Evolutionary conservation across 2,797 vertebrate species (phyloP).

Genomic region (Paramormyrops hopkinsi): DNA sequence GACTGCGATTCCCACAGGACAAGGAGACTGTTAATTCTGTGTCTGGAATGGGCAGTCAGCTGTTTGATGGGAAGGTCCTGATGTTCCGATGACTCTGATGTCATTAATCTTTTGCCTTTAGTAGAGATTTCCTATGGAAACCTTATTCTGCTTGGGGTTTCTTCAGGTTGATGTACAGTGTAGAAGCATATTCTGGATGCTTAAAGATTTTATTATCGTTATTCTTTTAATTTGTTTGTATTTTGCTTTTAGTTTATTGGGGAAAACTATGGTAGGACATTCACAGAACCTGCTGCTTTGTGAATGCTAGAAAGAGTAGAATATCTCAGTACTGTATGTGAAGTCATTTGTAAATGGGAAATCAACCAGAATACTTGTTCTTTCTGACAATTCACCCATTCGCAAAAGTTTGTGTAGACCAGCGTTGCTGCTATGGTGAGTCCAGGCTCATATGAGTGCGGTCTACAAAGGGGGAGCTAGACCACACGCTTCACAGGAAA

Average conservation of each 20-base stretch:
- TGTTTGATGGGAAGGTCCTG: slow-evolving; percentile 59
- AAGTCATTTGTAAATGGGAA: slow-evolving; percentile 66
- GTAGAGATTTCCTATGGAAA: slow-evolving; percentile 82
- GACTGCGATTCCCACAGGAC: slow-evolving; percentile 83
- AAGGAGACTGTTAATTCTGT: slow-evolving; percentile 64
- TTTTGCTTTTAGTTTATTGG: slow-evolving; percentile 48
- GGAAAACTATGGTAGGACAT: slow-evolving; percentile 51
- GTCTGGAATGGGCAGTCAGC: slow-evolving; percentile 46
- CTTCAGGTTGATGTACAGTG: slow-evolving; percentile 79
- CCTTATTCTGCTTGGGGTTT: slow-evolving; percentile 73
- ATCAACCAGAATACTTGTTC: slow-evolving; percentile 64
- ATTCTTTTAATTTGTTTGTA: slow-evolving; percentile 67
- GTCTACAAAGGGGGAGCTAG: slow-evolving; percentile 48
- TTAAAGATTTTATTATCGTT: slow-evolving; percentile 68
- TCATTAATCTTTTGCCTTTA: slow-evolving; percentile 73
- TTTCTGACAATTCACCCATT: slow-evolving; percentile 50
- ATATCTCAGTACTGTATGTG: slow-evolving; percentile 79
- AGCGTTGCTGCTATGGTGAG: slow-evolving; percentile 33
- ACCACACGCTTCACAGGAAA: slow-evolving; percentile 52
- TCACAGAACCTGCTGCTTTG: slow-evolving; percentile 42
- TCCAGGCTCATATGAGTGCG: slow-evolving; percentile 40
- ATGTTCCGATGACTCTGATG: slow-evolving; percentile 56
- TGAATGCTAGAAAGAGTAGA: slow-evolving; percentile 18
- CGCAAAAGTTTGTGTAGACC: slow-evolving; percentile 32
- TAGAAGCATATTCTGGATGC: slow-evolving; percentile 63